A percentile compares a stretch with the other conserved stretches of the same genome.
Conservation (phyloP, 2,888 invertebrate genomes). For the Ferrisia virgata region DNA sequence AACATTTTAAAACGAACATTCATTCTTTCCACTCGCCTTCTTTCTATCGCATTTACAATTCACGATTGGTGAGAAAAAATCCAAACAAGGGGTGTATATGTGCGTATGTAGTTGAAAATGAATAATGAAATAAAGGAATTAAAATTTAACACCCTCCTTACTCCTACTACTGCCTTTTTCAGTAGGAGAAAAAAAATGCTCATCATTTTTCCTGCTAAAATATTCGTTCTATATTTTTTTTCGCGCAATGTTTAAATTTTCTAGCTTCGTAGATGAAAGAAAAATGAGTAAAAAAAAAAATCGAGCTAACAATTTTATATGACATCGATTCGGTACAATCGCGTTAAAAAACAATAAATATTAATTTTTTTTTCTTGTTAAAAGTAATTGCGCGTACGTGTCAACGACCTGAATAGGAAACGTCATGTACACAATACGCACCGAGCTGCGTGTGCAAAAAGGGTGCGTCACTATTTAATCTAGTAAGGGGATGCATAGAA, state of each 20-base stretch:
- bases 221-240: no score
- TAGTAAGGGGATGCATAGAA: slow-evolving; percentile 40
- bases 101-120: neutral
- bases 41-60: neutral
- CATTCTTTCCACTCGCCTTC: neutral
- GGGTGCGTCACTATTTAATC: slow-evolving; percentile 43
- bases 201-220: no score
- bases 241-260: neutral
- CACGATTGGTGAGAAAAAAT: neutral
- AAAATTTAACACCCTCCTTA: neutral
- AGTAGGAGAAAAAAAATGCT: neutral
- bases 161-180: neutral
- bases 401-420: slow-evolving; percentile 36
- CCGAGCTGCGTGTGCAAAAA: slow-evolving; percentile 24
- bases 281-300: no score
- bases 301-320: neutral
- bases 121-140: neutral
- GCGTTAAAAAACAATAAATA: slow-evolving; percentile 23
- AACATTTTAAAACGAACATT: neutral
- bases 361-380: slow-evolving; percentile 11
- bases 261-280: neutral
- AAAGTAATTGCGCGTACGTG: slow-evolving; percentile 33
- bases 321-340: slow-evolving; percentile 12
- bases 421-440: slow-evolving; percentile 37
- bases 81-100: neutral